A percentile compares a stretch with the other conserved stretches of the same genome.
These are phyloP conservation scores for Tragelaphus strepsiceros DNA, from an alignment of 2,113 vertebrate species.

Conservation along the genomic window DNA sequence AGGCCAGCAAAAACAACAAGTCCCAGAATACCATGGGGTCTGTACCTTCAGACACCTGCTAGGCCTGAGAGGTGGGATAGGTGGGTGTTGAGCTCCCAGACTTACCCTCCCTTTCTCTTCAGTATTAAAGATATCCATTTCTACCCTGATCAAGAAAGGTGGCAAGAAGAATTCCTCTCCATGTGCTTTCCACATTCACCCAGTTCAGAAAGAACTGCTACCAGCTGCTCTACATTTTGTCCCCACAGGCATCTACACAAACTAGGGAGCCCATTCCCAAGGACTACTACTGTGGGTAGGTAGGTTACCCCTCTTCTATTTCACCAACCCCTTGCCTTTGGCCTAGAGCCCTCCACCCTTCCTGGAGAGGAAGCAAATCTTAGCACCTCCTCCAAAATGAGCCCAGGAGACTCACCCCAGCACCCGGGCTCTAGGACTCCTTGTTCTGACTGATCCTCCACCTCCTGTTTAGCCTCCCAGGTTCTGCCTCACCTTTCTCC, in stretches of 20 bases:
- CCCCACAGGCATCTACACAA: background rate
- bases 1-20: conserved; percentile 65
- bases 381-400: background rate
- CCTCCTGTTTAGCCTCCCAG: background rate
- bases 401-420: conserved; percentile 15
- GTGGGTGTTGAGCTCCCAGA: conserved; percentile 1
- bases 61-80: conserved; percentile 52
- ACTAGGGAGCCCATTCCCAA: background rate
- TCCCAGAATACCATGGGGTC: conserved; percentile 64
- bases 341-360: background rate
- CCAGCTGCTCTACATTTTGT: conserved; percentile 29
- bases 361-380: conserved; percentile 1
- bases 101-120: conserved; percentile 25
- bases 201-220: conserved; percentile 15
- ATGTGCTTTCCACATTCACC: conserved; percentile 38
- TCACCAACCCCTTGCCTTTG: background rate
- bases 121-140: conserved; percentile 37
- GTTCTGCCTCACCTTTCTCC: conserved; percentile 15
- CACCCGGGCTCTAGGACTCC: background rate
- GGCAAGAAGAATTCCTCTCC: conserved; percentile 32
- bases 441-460: background rate
- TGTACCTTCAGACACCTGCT: conserved; percentile 64
- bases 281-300: background rate
- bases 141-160: background rate
- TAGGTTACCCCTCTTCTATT: background rate